A percentile compares a stretch with the other conserved stretches of the same genome.
Evolutionary conservation across 1,140 invertebrate species (phyloP).

Genomic region (Hycleus phaleratus): DNA sequence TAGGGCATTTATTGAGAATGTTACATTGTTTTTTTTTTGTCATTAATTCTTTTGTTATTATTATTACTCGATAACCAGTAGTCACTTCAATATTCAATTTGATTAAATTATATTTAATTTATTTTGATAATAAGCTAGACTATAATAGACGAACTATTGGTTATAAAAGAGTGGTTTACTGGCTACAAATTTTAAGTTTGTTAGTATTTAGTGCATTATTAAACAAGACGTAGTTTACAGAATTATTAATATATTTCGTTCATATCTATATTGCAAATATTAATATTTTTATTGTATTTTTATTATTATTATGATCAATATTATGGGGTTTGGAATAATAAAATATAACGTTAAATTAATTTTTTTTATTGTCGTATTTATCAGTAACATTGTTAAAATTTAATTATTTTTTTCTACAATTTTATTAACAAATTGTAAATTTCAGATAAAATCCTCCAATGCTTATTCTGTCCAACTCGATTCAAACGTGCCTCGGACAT

Average conservation of each 20-base stretch:
- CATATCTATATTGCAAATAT: neutral
- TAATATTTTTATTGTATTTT: constrained; percentile 15
- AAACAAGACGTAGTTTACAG: no score
- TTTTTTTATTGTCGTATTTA: no score
- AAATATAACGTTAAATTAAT: neutral
- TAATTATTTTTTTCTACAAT: no score
- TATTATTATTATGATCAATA: constrained; percentile 4
- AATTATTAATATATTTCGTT: constrained; percentile 4
- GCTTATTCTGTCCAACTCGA: neutral
- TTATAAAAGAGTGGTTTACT: no score
- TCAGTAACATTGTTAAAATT: no score
- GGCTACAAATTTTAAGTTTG: no score
- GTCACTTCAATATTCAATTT: neutral
- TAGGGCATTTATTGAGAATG: constrained; percentile 11
- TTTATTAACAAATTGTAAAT: no score
- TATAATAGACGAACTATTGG: no score
- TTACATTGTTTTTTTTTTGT: constrained; percentile 9
- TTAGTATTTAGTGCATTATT: no score
- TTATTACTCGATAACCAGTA: constrained; percentile 3
- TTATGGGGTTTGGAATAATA: constrained; percentile 14
- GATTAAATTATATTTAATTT: constrained; percentile 1
- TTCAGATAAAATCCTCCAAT: no score
- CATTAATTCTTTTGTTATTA: constrained; percentile 7
- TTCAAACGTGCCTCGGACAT: neutral
- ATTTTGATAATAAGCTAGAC: no score